phyloP scores from a whole-genome alignment of 1,140 invertebrate genomes.

The Hylaeus volcanicus region DNA sequence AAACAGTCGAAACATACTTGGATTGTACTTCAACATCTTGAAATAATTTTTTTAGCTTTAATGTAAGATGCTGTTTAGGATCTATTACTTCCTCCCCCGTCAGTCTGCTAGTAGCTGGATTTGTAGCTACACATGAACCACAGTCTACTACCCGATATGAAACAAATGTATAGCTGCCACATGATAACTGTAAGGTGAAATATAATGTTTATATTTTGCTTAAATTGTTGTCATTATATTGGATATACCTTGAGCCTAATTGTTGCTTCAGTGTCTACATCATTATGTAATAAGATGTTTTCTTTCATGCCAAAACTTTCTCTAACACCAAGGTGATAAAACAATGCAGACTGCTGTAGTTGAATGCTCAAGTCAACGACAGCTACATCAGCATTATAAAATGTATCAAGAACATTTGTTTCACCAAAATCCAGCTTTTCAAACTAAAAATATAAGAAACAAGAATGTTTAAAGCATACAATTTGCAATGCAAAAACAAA shows the following conservation, averaged over 20 bases:
- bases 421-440: conserved; percentile 93
- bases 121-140: conserved; percentile 88
- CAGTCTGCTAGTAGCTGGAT: conserved; percentile 83
- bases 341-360: conserved; percentile 93
- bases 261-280: conserved; percentile 92
- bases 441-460: conserved; percentile 83
- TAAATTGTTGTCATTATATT: conserved; percentile 3
- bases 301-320: conserved; percentile 99
- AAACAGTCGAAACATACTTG: conserved; percentile 83
- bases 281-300: conserved; percentile 97
- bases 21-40: conserved; percentile 97
- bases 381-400: conserved; percentile 98
- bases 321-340: conserved; percentile 98
- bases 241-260: conserved; percentile 88
- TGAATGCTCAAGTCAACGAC: conserved; percentile 96
- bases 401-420: conserved; percentile 90
- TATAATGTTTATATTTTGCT: conserved; percentile 1
- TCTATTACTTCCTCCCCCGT: conserved; percentile 84
- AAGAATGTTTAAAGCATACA: background rate
- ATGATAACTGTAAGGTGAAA: conserved; percentile 87
- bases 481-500: background rate
- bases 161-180: conserved; percentile 92
- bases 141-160: conserved; percentile 90
- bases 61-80: conserved; percentile 85
- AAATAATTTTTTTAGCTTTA: conserved; percentile 90